Evolutionary conservation across 2,797 vertebrate genomes (phyloP), one percentile per base, ranked within the genome.

Genomic region (Benthosema pterotum): DNA sequence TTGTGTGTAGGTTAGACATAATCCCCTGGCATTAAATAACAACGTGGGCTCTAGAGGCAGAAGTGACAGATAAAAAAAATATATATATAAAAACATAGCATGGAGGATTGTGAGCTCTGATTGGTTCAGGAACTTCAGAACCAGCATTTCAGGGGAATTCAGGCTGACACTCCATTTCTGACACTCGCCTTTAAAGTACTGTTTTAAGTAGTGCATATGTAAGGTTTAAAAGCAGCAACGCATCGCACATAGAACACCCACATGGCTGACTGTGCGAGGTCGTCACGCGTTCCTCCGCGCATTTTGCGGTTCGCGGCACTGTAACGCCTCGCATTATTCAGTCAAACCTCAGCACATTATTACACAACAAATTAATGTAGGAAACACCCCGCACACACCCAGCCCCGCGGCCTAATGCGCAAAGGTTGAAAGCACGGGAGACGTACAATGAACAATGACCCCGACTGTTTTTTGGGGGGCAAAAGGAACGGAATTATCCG

Each of bases 391-490:
- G 6, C 1, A 0, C 18, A 61, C 58, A 25, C 66, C 52, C 32
- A 57, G 15, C 47, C 46, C 19, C 11, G 53, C 16, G 52, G 59
- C 66, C 47, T 15, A 25, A 38, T 1, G 5, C n/a, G 48, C 52
- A 13, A 25, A 68, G 18, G 43, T n/a, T 38, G 54, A 46, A 43
- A 3, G 13, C 14, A 62, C 7, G 38, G 0, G n/a, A 12, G 14
- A 46, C 11, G 57, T 68, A 84, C 78, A 78, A 67, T 57, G 70
- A 67, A 85, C 79, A 83, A 82, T 59, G 65, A 64, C 28, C n/a
- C n/a, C 42, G 63, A 52, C 66, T 74, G 63, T 80, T 80, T 32
- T 59, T 17, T n/a, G n/a, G n/a, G n/a, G n/a, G 14, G 38, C 67
- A 63, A 16, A n/a, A n/a, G 32, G 46, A 72, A 17, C n/a, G 61